These are phyloP conservation scores for Xanthia togata DNA, from an alignment of 2,888 invertebrate species.

Conservation along the genomic window DNA sequence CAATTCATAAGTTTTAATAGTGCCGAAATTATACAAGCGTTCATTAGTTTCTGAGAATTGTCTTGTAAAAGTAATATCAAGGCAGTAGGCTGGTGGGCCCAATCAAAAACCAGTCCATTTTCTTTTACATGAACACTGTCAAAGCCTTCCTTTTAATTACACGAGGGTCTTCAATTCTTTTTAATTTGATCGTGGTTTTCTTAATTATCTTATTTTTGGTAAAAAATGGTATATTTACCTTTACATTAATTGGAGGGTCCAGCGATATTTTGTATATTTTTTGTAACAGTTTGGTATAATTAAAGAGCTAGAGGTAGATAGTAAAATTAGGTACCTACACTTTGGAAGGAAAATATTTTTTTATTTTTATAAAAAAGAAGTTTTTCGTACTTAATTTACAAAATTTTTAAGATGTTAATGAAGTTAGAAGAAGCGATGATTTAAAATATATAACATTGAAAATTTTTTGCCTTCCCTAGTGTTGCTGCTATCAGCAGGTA, in stretches of 20 bases:
- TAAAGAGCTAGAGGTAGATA: background rate
- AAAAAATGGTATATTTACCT: constrained; percentile 49
- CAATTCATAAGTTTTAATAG: background rate
- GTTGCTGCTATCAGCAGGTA: background rate
- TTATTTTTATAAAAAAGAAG: background rate
- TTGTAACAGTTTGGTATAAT: constrained; percentile 8
- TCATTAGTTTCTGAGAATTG: background rate
- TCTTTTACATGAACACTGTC: constrained; percentile 39
- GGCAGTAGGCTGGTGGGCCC: too few relatives aligned
- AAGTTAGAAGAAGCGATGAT: background rate
- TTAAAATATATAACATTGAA: background rate
- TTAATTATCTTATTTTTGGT: constrained; percentile 34
- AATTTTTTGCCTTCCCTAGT: too few relatives aligned
- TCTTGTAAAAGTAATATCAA: background rate
- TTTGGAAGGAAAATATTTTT: background rate
- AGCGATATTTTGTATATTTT: constrained; percentile 2
- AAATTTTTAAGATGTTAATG: background rate
- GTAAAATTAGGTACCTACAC: background rate
- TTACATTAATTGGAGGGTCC: constrained; percentile 23
- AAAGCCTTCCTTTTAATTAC: constrained; percentile 56
- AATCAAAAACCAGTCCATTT: constrained; percentile 32
- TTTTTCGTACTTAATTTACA: too few relatives aligned
- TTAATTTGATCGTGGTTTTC: constrained; percentile 53
- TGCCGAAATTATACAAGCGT: background rate
- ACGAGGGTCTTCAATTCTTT: constrained; percentile 46